A percentile compares a stretch with the other conserved stretches of the same genome.
Conservation (phyloP, 1,140 invertebrate genomes). For the Heterodera schachtii region DNA sequence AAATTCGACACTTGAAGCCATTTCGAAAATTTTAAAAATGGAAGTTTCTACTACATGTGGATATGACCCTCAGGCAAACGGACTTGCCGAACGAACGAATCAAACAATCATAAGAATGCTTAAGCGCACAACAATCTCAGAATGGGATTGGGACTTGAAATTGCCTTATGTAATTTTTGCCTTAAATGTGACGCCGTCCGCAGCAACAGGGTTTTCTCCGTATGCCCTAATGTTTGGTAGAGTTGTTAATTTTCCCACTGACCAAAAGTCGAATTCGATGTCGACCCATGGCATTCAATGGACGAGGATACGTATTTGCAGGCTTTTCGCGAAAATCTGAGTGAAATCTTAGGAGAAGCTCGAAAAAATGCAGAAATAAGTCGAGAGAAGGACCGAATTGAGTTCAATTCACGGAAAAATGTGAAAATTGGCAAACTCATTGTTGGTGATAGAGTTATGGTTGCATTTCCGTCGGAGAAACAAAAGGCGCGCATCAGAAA, state of each 20-base stretch:
- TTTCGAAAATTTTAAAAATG: neutral
- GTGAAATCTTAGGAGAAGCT: constrained; percentile 2
- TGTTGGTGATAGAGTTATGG: constrained; percentile 9
- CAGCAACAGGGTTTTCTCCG: neutral
- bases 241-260: neutral
- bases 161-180: constrained; percentile 14
- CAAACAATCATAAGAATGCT: constrained; percentile 16
- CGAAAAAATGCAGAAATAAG: neutral
- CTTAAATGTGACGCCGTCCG: neutral
- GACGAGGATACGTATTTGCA: constrained; percentile 16
- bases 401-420: neutral
- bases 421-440: neutral
- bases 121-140: neutral
- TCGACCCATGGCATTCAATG: neutral
- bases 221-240: constrained; percentile 6
- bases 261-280: neutral
- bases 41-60: neutral
- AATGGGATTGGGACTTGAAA: constrained; percentile 8
- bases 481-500: neutral
- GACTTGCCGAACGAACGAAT: neutral
- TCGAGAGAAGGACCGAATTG: neutral
- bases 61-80: constrained; percentile 10
- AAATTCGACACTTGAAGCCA: neutral
- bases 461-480: neutral
- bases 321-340: constrained; percentile 12